phyloP scores from a whole-genome alignment of 2,888 invertebrate genomes.

The Eupithecia subumbrata region DNA sequence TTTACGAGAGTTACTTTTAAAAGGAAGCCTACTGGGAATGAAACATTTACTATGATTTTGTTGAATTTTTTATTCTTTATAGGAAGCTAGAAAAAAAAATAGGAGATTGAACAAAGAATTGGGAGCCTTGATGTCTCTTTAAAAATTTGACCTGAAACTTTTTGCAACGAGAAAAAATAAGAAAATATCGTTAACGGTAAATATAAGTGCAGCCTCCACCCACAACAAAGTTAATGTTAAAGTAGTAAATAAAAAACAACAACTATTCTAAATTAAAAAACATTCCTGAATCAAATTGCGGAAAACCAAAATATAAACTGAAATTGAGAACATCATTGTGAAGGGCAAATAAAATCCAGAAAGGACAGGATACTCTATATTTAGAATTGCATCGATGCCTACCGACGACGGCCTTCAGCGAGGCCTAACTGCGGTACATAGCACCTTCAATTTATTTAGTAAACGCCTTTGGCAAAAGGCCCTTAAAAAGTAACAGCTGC shows the following conservation, averaged over 20 bases:
- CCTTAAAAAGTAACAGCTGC: constrained; percentile 61
- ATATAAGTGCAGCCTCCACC: neutral
- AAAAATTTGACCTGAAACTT: neutral
- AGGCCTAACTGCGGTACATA: constrained; percentile 31
- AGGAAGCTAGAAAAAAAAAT: neutral
- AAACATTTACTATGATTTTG: neutral
- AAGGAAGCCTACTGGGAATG: neutral
- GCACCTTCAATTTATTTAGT: constrained; percentile 34
- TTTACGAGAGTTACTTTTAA: neutral
- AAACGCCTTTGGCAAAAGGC: constrained; percentile 42
- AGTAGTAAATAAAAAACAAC: neutral
- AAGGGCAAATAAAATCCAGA: constrained; percentile 34
- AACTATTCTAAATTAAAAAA: neutral
- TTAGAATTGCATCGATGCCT: constrained; percentile 38
- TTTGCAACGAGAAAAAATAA: neutral
- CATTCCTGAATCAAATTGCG: neutral
- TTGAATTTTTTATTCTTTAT: neutral
- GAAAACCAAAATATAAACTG: constrained; percentile 5
- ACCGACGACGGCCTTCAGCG: constrained; percentile 28
- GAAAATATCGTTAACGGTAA: neutral
- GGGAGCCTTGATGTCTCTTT: neutral
- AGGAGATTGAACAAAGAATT: neutral
- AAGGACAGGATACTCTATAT: constrained; percentile 34
- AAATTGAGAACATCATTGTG: constrained; percentile 23
- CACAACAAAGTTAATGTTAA: neutral